Evolutionary conservation across 1,140 invertebrate genomes (phyloP).

Genomic region (Penaeus japonicus): DNA sequence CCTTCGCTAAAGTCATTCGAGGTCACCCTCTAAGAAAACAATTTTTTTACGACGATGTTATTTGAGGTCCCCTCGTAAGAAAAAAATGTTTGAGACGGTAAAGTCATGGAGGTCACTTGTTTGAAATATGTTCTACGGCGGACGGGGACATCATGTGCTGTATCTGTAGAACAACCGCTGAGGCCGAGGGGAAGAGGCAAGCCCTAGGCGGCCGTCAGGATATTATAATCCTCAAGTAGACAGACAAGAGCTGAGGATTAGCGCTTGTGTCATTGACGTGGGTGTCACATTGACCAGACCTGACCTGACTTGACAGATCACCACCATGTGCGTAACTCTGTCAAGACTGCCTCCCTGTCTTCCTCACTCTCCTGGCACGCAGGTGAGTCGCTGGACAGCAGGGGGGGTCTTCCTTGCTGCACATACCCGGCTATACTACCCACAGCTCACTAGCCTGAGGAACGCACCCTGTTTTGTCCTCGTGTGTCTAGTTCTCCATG

Average conservation of each 20-base stretch:
- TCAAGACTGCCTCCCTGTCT: constrained; percentile 58
- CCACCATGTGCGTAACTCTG: constrained; percentile 58
- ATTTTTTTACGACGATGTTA: too few relatives aligned
- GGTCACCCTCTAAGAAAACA: too few relatives aligned
- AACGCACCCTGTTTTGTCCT: constrained; percentile 43
- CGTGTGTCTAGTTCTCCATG: constrained; percentile 10
- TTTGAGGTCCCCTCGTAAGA: too few relatives aligned
- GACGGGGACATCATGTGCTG: too few relatives aligned
- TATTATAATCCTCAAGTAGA: constrained; percentile 45
- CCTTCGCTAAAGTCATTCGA: too few relatives aligned
- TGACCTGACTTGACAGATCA: constrained; percentile 59
- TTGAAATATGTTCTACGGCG: too few relatives aligned
- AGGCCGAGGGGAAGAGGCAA: constrained; percentile 34
- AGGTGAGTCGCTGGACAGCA: constrained; percentile 56
- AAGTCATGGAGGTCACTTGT: too few relatives aligned
- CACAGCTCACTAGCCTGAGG: constrained; percentile 49
- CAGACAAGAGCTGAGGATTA: constrained; percentile 51
- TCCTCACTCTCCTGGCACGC: constrained; percentile 59
- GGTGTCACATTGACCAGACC: constrained; percentile 52
- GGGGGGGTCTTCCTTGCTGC: constrained; percentile 37
- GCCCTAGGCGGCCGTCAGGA: constrained; percentile 17
- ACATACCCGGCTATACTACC: constrained; percentile 16
- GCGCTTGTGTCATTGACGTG: constrained; percentile 33
- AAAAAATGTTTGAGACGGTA: too few relatives aligned
- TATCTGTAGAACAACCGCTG: background rate